Evolutionary conservation across 2,888 invertebrate genomes (phyloP), one percentile per base, ranked within the genome.

Genomic region (Zeuzera pyrina): DNA sequence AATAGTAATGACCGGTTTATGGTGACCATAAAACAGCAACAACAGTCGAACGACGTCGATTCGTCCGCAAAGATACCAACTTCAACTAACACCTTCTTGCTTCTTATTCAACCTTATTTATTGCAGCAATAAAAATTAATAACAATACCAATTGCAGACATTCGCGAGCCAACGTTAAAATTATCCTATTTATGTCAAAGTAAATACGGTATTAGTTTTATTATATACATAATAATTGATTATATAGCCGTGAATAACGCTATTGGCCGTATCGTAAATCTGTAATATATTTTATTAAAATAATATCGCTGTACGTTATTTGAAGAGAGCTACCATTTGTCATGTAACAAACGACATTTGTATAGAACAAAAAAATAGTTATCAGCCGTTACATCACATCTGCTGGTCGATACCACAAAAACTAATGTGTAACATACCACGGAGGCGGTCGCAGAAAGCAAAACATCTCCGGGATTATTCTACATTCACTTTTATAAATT

Each of bases 401-500:
- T 47, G 44, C 57, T 47, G 38, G 49, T 57, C 50, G 49, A 49
- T 48, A 55, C 43, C 26, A 43, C 57, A 72, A 76, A 69, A 76
- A 69, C 57, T 52, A 45, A 66, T 59, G 56, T 54, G 61, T 63
- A 61, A 66, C 68, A 60, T 50, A 55, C 54, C 57, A 47, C 57
- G 53, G 27, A 15, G 7, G 22, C 8, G 28, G 33, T 3, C 34
- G 41, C 45, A 56, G 66, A 74, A 70, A 74, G 63, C 35, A 39
- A 44, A 63, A 51, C 57, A 44, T 56, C 56, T 56, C 49, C 45
- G 35, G 48, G 56, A 57, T 59, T 61, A 60, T 64, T 63, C 59
- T 57, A 47, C 57, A 62, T 63, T 58, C 53, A 65, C 56, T 67
- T 71, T 64, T 67, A 78, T 81, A 77, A 72, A 78, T 78, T 72